Base-by-base conservation (phyloP, 1,140 invertebrate species). In the Nymphalis io region DNA sequence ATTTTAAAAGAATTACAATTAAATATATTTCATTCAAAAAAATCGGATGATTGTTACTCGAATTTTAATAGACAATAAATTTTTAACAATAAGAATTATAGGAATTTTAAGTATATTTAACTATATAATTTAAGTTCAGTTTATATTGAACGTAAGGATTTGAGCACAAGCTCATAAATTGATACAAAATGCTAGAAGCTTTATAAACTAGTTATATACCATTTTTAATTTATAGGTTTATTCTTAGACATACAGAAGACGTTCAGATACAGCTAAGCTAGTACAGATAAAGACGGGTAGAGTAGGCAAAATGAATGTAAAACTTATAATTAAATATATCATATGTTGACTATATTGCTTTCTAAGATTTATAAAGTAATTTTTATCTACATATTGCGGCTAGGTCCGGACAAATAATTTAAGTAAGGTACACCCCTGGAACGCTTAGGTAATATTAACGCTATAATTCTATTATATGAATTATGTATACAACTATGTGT, bases 91-190 rank as follows among this genome's bases (percentile, higher is more conserved):
- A 33, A 33, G 13, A 44, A 44, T 44, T n/a, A 55, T 55, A 23
- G 20, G 11, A 55, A 12, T 51, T 51, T 20, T 20, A 51, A 51
- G 18, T 51, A 51, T 20, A 55, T 27, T 55, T 55, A 27, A 27
- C 5, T 55, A 55, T 51, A 20, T 11, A 16, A 10, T 55, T 55
- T 55, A 55, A 5, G 51, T 55, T 55, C 23, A 55, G 21, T 55
- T 55, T 27, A 55, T n/a, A 23, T 23, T 55, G 51, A 55, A 55
- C 51, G 51, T 27, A 59, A 20, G 16, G n/a, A 20, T 18, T 57
- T 64, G 62, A 64, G 62, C 62, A 53, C 62, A 64, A 64, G 62
- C 62, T 64, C 62, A 64, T 64, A 64, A 64, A 64, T 64, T 39
- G 62, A 64, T 64, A 64, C 62, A 64, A 64, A 64, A 64, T 23